Conservation (phyloP, 2,113 vertebrate genomes). For the Vulpes ferrilata region DNA sequence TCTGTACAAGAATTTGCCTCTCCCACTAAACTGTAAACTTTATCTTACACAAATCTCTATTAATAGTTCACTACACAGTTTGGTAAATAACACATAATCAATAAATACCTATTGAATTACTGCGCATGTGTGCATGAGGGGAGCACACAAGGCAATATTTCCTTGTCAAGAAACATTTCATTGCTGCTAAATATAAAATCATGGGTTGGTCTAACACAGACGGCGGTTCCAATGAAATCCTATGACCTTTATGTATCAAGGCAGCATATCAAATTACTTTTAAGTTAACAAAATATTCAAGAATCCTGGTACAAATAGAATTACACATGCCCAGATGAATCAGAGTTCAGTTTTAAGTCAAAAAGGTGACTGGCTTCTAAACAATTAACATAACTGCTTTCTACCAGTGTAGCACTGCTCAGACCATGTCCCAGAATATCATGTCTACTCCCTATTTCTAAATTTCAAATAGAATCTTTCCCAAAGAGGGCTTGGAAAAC, state of each 20-base stretch:
- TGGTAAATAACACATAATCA: neutral
- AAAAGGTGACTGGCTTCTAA: slow-evolving; percentile 1
- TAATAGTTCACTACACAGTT: neutral
- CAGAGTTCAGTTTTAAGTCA: neutral
- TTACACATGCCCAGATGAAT: neutral
- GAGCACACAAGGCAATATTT: neutral
- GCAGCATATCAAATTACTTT: neutral
- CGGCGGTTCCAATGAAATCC: neutral
- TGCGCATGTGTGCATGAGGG: neutral
- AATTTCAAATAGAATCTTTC: neutral
- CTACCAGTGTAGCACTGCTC: neutral
- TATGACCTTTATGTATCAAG: neutral
- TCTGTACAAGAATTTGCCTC: neutral
- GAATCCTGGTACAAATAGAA: neutral
- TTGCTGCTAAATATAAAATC: neutral
- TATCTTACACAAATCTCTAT: neutral
- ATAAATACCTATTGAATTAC: neutral
- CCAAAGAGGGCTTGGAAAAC: neutral
- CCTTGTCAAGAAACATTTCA: neutral
- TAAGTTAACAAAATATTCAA: slow-evolving; percentile 17
- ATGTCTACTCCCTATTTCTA: neutral
- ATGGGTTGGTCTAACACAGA: neutral
- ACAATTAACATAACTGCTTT: neutral
- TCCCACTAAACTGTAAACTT: neutral
- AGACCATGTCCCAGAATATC: neutral